Evolutionary conservation across 2,113 vertebrate species (phyloP), one percentile per base, ranked within the genome.

Genomic region (Phalacrocorax brasilianus): DNA sequence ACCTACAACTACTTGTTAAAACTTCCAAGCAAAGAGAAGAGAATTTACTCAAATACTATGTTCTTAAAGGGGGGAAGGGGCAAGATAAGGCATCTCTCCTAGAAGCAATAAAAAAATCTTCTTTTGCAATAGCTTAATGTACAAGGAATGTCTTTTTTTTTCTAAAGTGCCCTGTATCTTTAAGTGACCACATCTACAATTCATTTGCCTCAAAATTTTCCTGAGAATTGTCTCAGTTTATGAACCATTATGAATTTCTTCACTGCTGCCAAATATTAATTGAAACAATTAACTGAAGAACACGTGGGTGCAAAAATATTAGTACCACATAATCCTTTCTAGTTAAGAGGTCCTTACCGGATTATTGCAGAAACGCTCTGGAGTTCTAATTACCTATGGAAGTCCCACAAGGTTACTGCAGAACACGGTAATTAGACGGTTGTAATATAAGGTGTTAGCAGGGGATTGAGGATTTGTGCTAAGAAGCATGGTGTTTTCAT

Each of bases 301-400:
- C 85, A 87, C 26, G 73, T 96, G 96, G 94, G 93, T 95, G 71
- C 62, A 67, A 81, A 90, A 93, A 97, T 97, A 97, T 98, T 97
- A 98, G 96, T 77, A 95, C 84, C 81, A 71, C 96, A 96, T 98
- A 98, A 98, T 98, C 98, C 96, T 97, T 98, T 87, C 95, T 97
- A 96, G 95, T 97, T 97, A 98, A 98, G 96, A 97, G 96, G 97
- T 96, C 97, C 98, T 98, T 97, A 89, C 97, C 50, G 96, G 98
- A 98, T 98, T 98, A 97, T 85, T 96, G 96, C 85, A 50, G 95
- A 95, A 97, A 98, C 27, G 76, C 98, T 97, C 95, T 93, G 95
- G 97, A 97, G 98, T 94, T 98, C 97, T 98, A 98, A 98, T 98
- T 98, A 98, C 98, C 97, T 97, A 91, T 93, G 95, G 91, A 97